Conservation (phyloP, 2,888 invertebrate genomes). For the Lacanobia oleracea region DNA sequence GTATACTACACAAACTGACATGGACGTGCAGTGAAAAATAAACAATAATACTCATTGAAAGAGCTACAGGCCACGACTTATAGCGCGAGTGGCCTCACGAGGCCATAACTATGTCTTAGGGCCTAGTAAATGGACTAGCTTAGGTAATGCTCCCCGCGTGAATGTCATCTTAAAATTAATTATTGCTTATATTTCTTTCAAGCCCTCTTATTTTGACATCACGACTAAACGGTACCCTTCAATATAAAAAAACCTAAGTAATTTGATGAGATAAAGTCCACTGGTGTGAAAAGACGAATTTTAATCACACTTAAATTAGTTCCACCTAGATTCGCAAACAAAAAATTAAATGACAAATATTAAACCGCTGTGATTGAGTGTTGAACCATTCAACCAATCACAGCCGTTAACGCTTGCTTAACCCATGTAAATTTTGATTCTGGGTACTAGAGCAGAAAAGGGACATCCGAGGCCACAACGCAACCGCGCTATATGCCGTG, state of each 20-base stretch:
- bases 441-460: constrained; percentile 10
- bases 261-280: constrained; percentile 8
- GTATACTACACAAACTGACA: constrained; percentile 61
- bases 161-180: constrained; percentile 59
- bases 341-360: neutral
- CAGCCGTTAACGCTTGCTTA: neutral
- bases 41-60: constrained; percentile 44
- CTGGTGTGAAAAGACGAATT: neutral
- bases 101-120: constrained; percentile 3
- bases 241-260: constrained; percentile 9
- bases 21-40: constrained; percentile 63
- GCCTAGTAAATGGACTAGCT: constrained; percentile 50
- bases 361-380: neutral
- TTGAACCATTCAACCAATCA: neutral
- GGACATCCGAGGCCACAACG: constrained; percentile 24
- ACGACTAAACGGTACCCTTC: constrained; percentile 10
- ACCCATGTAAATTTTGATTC: neutral
- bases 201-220: constrained; percentile 23
- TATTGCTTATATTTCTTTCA: constrained; percentile 59
- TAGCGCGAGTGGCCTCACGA: constrained; percentile 20
- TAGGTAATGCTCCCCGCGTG: constrained; percentile 38
- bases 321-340: neutral
- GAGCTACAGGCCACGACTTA: constrained; percentile 46
- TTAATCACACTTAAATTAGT: constrained; percentile 23
- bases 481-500: constrained; percentile 41